A percentile compares a stretch with the other conserved stretches of the same genome.
phyloP scores from a whole-genome alignment of 2,797 vertebrate species.

The Helicolenus hilgendorfi region DNA sequence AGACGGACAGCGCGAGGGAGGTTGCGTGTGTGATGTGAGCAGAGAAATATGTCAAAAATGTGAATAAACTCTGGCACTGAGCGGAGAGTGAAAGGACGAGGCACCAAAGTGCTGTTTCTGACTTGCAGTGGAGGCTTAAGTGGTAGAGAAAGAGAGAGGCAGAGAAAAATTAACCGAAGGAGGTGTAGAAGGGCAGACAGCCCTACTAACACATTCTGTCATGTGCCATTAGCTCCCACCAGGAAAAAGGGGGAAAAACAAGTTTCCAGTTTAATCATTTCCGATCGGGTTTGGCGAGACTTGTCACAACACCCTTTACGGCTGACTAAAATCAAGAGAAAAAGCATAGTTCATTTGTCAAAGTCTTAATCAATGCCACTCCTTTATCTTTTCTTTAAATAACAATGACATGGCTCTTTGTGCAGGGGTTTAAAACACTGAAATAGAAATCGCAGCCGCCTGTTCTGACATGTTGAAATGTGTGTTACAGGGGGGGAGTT shows the following conservation, averaged over 20 bases:
- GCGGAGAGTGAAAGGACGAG: neutral
- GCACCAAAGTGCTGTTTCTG: slow-evolving; percentile 14
- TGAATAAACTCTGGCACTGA: neutral
- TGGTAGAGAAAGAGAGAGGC: neutral
- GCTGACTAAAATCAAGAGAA: slow-evolving; percentile 45
- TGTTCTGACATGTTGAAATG: slow-evolving; percentile 9
- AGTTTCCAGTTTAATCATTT: slow-evolving; percentile 65
- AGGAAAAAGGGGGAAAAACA: slow-evolving; percentile 54
- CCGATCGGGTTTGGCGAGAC: slow-evolving; percentile 36
- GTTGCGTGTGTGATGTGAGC: slow-evolving; percentile 11
- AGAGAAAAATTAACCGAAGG: slow-evolving; percentile 47
- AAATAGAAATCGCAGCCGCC: neutral
- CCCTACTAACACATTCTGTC: slow-evolving; percentile 62
- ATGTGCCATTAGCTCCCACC: slow-evolving; percentile 67
- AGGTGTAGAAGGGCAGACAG: slow-evolving; percentile 53
- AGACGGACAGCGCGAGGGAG: slow-evolving; percentile 19
- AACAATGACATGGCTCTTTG: slow-evolving; percentile 5
- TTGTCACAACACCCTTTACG: slow-evolving; percentile 51
- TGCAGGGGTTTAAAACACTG: slow-evolving; percentile 14
- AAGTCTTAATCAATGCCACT: slow-evolving; percentile 31
- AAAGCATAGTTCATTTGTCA: slow-evolving; percentile 46
- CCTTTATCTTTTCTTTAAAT: slow-evolving; percentile 45
- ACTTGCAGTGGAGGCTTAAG: slow-evolving; percentile 20
- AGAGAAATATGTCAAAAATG: slow-evolving; percentile 1
- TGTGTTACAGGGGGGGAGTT: neutral